These are phyloP conservation scores for Torymus auratus DNA, from an alignment of 2,888 invertebrate species.

Conservation along the genomic window DNA sequence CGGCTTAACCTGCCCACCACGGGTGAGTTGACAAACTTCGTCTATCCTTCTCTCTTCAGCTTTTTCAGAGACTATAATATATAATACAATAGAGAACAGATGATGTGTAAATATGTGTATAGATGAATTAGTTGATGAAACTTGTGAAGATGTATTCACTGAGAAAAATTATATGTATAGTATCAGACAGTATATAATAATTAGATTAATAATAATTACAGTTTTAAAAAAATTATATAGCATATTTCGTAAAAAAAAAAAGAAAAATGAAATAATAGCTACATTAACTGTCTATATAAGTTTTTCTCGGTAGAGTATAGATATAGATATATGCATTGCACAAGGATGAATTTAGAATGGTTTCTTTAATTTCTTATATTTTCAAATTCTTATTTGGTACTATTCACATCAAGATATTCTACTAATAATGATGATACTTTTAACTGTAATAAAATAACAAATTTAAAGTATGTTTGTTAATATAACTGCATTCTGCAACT, in stretches of 20 bases:
- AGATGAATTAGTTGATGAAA: too few relatives aligned
- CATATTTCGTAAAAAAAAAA: not conserved
- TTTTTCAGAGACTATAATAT: constrained; percentile 4
- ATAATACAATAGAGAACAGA: too few relatives aligned
- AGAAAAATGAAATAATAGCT: not conserved
- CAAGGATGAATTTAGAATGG: constrained; percentile 40
- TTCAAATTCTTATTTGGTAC: not conserved
- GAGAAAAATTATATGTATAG: too few relatives aligned
- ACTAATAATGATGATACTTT: too few relatives aligned
- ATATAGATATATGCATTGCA: not conserved
- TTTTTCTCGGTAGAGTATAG: not conserved
- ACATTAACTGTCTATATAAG: not conserved
- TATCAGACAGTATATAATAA: too few relatives aligned
- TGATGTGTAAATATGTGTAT: too few relatives aligned
- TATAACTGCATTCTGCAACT: not conserved
- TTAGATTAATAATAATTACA: too few relatives aligned
- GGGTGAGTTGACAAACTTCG: constrained; percentile 74
- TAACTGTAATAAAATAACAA: too few relatives aligned
- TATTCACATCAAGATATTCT: too few relatives aligned
- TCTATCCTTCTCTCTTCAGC: constrained; percentile 75
- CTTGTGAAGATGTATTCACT: too few relatives aligned
- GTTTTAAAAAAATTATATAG: not conserved
- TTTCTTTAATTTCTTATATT: constrained; percentile 11
- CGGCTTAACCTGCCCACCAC: constrained; percentile 33
- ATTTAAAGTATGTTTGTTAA: not conserved